Conservation (phyloP, 2,888 invertebrate species). For the Eupithecia exiguata region DNA sequence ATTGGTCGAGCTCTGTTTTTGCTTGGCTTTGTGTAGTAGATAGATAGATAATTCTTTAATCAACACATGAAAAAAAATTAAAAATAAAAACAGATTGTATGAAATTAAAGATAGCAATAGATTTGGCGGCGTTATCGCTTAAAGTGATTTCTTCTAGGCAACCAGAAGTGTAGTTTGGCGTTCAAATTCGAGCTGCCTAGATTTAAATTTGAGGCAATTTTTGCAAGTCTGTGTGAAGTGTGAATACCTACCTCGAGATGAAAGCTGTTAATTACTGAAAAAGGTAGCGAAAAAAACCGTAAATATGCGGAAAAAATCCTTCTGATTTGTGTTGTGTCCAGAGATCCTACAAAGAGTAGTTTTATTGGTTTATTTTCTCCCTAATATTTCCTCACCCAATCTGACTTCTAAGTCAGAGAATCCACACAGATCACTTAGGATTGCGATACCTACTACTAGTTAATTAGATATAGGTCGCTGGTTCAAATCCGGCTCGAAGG, state of each 20-base stretch:
- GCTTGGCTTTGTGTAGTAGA: too few species aligned
- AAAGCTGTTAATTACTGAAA: neutral
- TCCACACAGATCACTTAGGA: too few species aligned
- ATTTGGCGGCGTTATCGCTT: too few species aligned
- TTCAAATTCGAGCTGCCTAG: neutral
- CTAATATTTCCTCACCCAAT: too few species aligned
- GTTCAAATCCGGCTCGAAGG: slow-evolving; percentile 88
- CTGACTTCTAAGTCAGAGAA: too few species aligned
- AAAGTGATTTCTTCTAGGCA: too few species aligned
- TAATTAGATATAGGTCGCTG: slow-evolving; percentile 88
- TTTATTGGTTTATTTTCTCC: neutral
- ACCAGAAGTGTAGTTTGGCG: neutral
- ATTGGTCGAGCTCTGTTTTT: too few species aligned
- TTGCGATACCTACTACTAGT: too few species aligned
- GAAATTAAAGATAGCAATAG: too few species aligned
- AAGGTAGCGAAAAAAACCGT: neutral
- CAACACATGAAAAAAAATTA: too few species aligned
- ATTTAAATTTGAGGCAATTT: neutral
- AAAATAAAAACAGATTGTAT: too few species aligned
- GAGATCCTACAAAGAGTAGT: neutral
- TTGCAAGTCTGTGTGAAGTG: neutral
- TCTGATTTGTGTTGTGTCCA: neutral
- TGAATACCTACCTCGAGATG: neutral
- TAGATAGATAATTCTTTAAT: too few species aligned
- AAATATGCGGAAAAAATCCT: neutral